Evolutionary conservation across 2,888 invertebrate species (phyloP).

Genomic region (Linnaemya vulpina): DNA sequence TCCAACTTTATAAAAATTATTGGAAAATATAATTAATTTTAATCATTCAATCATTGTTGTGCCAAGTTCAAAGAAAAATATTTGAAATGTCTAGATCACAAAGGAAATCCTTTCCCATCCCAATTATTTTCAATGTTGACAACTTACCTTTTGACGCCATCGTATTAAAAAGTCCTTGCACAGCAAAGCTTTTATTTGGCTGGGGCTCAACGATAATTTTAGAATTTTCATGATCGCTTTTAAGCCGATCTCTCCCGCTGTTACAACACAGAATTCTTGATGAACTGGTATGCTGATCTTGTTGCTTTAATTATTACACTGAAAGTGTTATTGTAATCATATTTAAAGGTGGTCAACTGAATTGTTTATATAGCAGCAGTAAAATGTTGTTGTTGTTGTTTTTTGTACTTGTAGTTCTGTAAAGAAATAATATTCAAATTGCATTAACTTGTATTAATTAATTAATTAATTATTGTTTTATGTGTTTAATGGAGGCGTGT

Average conservation of each 20-base stretch:
- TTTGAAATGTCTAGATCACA: no score
- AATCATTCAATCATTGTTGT: no score
- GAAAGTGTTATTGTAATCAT: slow-evolving; percentile 39
- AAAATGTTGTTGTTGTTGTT: slow-evolving; percentile 12
- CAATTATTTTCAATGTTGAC: background rate
- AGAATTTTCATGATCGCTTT: slow-evolving; percentile 73
- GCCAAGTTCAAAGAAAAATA: no score
- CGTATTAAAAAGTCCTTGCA: slow-evolving; percentile 82
- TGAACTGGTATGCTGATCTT: slow-evolving; percentile 13
- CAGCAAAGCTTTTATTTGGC: slow-evolving; percentile 81
- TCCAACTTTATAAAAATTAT: no score
- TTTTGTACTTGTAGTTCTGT: slow-evolving; percentile 18
- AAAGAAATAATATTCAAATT: slow-evolving; percentile 36
- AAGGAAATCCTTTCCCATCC: background rate
- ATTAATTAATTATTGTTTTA: background rate
- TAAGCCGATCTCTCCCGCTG: slow-evolving; percentile 10
- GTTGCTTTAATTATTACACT: slow-evolving; percentile 27
- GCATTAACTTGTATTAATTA: slow-evolving; percentile 3
- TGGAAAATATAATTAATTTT: no score
- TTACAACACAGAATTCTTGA: slow-evolving; percentile 19
- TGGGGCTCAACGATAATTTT: slow-evolving; percentile 75
- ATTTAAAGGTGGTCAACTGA: slow-evolving; percentile 14
- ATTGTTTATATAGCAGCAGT: slow-evolving; percentile 16
- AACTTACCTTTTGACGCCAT: slow-evolving; percentile 80
- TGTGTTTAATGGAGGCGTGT: slow-evolving; percentile 9